These are phyloP conservation scores for Epicauta chinensis DNA, from an alignment of 1,140 invertebrate species.

Conservation along the genomic window DNA sequence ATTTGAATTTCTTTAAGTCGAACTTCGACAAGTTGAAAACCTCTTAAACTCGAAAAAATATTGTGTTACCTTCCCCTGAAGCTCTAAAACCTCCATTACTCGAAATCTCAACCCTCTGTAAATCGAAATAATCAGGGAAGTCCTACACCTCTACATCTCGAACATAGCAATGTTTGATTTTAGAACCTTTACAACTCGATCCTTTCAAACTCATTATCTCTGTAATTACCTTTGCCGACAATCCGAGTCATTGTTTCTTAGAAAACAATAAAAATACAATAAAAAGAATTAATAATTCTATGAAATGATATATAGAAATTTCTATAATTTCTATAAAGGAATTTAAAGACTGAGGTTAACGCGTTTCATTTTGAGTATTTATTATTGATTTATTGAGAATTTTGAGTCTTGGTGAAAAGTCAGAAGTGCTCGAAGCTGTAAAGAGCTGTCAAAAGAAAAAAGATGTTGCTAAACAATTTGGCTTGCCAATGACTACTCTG, in stretches of 20 bases:
- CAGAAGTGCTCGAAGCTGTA: constrained; percentile 23
- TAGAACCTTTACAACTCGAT: not conserved
- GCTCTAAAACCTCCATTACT: constrained; percentile 5
- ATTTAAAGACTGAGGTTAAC: not conserved
- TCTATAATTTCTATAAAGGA: not conserved
- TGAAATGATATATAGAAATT: not conserved
- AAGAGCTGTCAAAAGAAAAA: constrained; percentile 23
- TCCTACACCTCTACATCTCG: not conserved
- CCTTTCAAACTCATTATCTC: not conserved
- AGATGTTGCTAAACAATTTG: constrained; percentile 24
- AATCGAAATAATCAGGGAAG: not conserved
- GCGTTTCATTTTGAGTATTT: no score
- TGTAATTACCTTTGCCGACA: not conserved
- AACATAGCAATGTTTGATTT: constrained; percentile 1
- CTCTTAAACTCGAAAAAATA: constrained; percentile 8
- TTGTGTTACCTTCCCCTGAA: not conserved
- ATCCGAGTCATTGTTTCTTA: not conserved
- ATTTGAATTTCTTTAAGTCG: constrained; percentile 5
- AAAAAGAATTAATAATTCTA: not conserved
- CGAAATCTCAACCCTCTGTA: constrained; percentile 1
- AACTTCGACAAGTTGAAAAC: constrained; percentile 15
- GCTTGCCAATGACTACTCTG: constrained; percentile 16
- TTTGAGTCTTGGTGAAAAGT: constrained; percentile 23
- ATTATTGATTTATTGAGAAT: no score
- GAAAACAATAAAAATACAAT: not conserved